Evolutionary conservation across 2,113 vertebrate genomes (phyloP), one percentile per base, ranked within the genome.

Genomic region (Dermatemys mawii): DNA sequence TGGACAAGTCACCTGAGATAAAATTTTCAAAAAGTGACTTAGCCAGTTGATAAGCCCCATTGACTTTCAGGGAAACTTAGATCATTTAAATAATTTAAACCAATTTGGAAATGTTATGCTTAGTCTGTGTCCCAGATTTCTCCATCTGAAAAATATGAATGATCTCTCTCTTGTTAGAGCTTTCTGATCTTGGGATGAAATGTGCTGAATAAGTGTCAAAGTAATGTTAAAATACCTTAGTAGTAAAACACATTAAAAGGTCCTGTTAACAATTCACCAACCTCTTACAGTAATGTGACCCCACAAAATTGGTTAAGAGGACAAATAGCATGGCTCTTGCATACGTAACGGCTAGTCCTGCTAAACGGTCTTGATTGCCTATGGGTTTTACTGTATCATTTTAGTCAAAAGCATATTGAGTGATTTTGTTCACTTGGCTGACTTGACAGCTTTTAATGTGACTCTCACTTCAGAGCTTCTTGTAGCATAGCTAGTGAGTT

Each of bases 201-300:
- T 22, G 9, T 38, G 8, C 9, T 70, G n/a, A 38, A 44, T 11
- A 32, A 75, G 44, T 21, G n/a, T 11, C 46, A 0, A 1, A 17
- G 78, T 67, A 53, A 16, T 63, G 53, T 19, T 76, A 2, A 2
- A 27, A 22, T 60, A n/a, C 63, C 63, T 44, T 54, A 41, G 46
- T 0, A 26, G 86, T 78, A 67, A 6, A 0, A 76, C 41, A 14
- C 13, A 46, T 7, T 27, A 75, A 32, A 21, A 48, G 54, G 84
- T 49, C 3, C 1, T 38, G 0, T 5, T 0, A 32, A 57, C 70
- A 26, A 51, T 14, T 73, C 78, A 0, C 1, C 53, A 38, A 5
- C 5, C 79, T 35, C 32, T 53, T 38, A 70, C 13, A 67, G 41
- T 38, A 10, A 60, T 0, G 0, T 12, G 38, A 24, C 3, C 29